These are phyloP conservation scores for Phataginus tetradactyla DNA, from an alignment of 2,797 vertebrate genomes.

Conservation along the genomic window DNA sequence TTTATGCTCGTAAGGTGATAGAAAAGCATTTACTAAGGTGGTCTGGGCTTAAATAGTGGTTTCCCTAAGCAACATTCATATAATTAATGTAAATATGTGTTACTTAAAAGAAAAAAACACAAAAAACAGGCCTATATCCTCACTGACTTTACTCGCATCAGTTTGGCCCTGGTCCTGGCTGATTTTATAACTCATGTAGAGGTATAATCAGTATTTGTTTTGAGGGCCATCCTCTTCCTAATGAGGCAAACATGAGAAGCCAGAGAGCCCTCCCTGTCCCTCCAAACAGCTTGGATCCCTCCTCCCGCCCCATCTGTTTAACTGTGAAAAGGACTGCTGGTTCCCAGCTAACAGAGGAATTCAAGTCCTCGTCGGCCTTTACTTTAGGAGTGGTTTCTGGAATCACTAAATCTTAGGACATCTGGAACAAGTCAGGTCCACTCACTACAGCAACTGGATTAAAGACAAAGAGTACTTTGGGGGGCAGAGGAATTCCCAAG, in stretches of 20 bases:
- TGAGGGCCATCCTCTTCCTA: neutral
- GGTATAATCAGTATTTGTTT: neutral
- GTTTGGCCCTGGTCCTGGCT: neutral
- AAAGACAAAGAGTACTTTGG: constrained; percentile 66
- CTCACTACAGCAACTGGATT: constrained; percentile 74
- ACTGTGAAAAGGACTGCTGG: constrained; percentile 39
- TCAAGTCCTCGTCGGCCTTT: constrained; percentile 65
- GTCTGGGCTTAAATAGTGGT: neutral
- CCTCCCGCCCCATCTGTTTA: neutral
- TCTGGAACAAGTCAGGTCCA: constrained; percentile 85
- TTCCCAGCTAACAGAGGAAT: constrained; percentile 61
- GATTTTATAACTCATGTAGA: neutral
- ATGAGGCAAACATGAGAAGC: neutral
- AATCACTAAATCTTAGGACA: constrained; percentile 76
- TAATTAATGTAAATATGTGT: neutral
- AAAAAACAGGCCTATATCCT: neutral
- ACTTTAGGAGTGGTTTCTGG: constrained; percentile 73
- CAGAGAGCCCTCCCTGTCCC: neutral
- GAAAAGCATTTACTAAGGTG: neutral
- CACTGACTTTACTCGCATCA: neutral
- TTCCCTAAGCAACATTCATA: neutral
- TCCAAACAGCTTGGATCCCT: neutral
- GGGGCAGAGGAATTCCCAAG: constrained; percentile 68
- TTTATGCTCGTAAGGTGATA: neutral
- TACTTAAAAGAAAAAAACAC: neutral